Conservation (phyloP, 2,888 invertebrate species). For the Lasioglossum calceatum region DNA sequence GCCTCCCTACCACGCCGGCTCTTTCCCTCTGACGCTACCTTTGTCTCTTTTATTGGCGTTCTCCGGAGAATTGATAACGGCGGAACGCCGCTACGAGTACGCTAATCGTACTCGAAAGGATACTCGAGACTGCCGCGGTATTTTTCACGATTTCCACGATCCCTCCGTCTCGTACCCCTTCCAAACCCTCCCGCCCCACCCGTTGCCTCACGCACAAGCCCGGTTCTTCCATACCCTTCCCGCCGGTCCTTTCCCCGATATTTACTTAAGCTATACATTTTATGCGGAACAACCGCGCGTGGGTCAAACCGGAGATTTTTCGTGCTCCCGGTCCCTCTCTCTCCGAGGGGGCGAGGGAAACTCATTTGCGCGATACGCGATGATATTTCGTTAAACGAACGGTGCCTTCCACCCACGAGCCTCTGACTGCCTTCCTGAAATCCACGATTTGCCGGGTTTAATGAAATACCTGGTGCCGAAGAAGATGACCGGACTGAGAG, state of each 20-base stretch:
- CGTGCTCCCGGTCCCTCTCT: constrained; percentile 25
- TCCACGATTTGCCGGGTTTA: constrained; percentile 6
- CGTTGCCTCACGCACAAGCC: background rate
- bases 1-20: constrained; percentile 52
- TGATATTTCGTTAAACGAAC: constrained; percentile 54
- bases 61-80: constrained; percentile 80
- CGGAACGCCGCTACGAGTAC: constrained; percentile 73
- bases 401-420: background rate
- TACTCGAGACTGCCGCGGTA: constrained; percentile 75
- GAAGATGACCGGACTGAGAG: constrained; percentile 68
- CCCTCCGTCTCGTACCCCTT: constrained; percentile 44
- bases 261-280: constrained; percentile 69
- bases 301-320: constrained; percentile 66
- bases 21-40: constrained; percentile 68
- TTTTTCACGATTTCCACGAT: constrained; percentile 74
- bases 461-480: constrained; percentile 64
- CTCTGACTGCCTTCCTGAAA: background rate
- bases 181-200: constrained; percentile 3
- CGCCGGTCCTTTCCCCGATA: constrained; percentile 63
- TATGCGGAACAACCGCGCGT: constrained; percentile 58
- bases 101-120: constrained; percentile 76
- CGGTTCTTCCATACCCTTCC: constrained; percentile 48
- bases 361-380: constrained; percentile 58
- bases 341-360: constrained; percentile 1
- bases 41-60: constrained; percentile 80